Conservation (phyloP, 2,797 vertebrate species). For the Ibycter americanus region DNA sequence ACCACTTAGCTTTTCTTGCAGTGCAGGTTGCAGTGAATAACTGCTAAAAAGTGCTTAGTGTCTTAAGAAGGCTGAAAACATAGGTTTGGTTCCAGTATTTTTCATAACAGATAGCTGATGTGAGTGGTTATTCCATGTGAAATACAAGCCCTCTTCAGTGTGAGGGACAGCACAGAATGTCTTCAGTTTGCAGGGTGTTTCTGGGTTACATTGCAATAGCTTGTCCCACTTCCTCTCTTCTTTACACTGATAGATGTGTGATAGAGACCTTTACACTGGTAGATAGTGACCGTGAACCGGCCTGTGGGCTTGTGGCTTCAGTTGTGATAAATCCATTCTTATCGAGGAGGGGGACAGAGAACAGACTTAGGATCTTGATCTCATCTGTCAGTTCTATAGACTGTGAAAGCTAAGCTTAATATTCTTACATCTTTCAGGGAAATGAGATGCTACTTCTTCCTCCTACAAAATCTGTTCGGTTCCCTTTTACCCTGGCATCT, state of each 20-base stretch:
- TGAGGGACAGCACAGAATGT: background rate
- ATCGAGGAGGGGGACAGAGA: accelerated
- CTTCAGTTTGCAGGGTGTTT: background rate
- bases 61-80: background rate
- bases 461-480: background rate
- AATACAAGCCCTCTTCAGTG: background rate
- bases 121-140: background rate
- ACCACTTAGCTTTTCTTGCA: background rate
- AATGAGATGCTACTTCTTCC: background rate
- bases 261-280: background rate
- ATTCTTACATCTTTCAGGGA: background rate
- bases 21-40: background rate
- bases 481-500: background rate
- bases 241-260: no score
- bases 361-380: background rate
- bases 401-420: background rate
- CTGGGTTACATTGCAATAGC: background rate
- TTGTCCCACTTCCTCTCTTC: background rate
- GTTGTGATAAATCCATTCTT: background rate
- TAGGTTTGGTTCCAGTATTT: background rate
- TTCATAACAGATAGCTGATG: background rate
- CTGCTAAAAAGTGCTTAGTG: background rate
- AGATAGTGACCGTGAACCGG: background rate
- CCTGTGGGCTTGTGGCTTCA: background rate
- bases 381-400: background rate